Evolutionary conservation across 2,888 invertebrate species (phyloP).

Genomic region (Apotomis betuletana): DNA sequence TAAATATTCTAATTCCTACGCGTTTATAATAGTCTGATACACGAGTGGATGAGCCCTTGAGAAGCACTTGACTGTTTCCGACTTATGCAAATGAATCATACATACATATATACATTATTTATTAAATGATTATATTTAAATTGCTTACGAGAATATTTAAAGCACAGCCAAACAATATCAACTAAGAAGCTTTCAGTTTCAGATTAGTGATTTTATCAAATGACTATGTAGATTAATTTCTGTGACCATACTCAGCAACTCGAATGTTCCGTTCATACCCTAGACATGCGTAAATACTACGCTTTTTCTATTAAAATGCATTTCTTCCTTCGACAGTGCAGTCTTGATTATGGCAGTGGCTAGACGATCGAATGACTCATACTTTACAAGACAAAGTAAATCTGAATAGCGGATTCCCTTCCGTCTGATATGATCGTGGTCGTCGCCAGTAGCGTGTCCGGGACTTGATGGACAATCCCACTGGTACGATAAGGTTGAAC

Average conservation of each 20-base stretch:
- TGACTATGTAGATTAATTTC: no score
- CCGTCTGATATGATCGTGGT: constrained; percentile 35
- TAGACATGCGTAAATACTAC: neutral
- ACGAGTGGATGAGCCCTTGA: constrained; percentile 15
- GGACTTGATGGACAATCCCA: constrained; percentile 5
- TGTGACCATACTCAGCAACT: no score
- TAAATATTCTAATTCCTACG: constrained; percentile 10
- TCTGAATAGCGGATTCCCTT: constrained; percentile 33
- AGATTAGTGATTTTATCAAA: no score
- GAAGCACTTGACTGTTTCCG: constrained; percentile 28
- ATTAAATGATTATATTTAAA: neutral
- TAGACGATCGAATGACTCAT: constrained; percentile 11
- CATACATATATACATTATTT: neutral
- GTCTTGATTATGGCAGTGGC: neutral
- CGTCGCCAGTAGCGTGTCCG: constrained; percentile 23
- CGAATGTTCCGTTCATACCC: no score
- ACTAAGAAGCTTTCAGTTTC: no score
- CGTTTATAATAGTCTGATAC: neutral
- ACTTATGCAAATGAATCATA: neutral
- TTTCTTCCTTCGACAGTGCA: neutral
- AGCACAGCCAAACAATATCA: no score
- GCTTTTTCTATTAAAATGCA: neutral
- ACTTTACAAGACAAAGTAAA: constrained; percentile 20
- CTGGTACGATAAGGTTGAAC: neutral
- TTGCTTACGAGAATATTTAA: no score